Base-by-base conservation (phyloP, 2,113 vertebrate genomes). In the Hypocryptadius cinnamomeus region DNA sequence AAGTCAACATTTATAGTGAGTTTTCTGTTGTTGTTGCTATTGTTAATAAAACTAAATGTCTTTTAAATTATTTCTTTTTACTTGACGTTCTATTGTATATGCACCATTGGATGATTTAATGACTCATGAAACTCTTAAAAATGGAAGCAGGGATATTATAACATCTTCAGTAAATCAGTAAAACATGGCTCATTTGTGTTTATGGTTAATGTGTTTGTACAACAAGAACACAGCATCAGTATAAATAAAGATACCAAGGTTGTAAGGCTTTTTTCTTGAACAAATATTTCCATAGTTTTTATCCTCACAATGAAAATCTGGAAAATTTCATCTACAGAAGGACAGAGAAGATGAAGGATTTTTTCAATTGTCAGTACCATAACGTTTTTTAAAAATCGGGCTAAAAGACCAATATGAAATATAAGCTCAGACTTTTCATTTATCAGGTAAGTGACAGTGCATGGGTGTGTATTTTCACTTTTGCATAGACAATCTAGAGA, bases 81-180 rank as follows among this genome's bases (percentile, higher is more conserved):
- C 42, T 88, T 84, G 51, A 73, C 35, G 82, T 95, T 92, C 42
- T 86, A 22, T 80, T 66, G 13, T 59, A 15, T 53, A 45, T 2
- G 2, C 31, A 51, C 20, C 93, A 14, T 91, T 96, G 60, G 28
- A 40, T 96, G 64, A 95, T 87, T 95, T 96, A 97, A 97, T 91
- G 91, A 92, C 21, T 95, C 82, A 72, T 93, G 90, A 95, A 96
- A 86, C 40, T 72, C 79, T 73, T 91, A 82, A 96, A 88, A 97
- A 56, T 87, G 31, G 87, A 95, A 96, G 85, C 35, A 79, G 18
- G 31, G 31, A 53, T 79, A 89, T 93, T 84, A 93, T 69, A 91
- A 80, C 45, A 90, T 47, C 31, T 64, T 25, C 50, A 59, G 57
- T 82, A 92, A 96, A 88, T 94, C 85, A 83, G 61, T 94, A 81